Percentiles rank a stretch among this genome's conserved stretches.
Evolutionary conservation across 2,888 invertebrate species (phyloP).

Genomic region (Xestobium rufovillosum): DNA sequence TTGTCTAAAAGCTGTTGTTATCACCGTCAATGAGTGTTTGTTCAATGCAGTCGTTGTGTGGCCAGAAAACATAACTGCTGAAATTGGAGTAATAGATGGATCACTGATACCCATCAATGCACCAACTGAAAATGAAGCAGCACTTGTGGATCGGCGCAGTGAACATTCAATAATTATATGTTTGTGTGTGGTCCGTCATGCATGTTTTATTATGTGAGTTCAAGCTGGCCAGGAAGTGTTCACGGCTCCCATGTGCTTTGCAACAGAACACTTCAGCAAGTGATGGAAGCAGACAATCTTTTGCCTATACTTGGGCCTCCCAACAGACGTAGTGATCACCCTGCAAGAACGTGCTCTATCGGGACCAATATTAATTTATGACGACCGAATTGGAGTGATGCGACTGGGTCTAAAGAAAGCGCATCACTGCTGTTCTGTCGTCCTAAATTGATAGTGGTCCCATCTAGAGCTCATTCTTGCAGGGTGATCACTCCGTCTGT

Average conservation of each 20-base stretch:
- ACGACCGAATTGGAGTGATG: too few relatives aligned
- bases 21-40: conserved; percentile 13
- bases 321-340: too few relatives aligned
- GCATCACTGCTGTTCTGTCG: too few relatives aligned
- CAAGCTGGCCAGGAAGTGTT: conserved; percentile 9
- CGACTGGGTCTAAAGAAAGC: too few relatives aligned
- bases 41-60: conserved; percentile 15
- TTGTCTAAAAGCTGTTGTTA: conserved; percentile 18
- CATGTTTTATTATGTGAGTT: conserved; percentile 6
- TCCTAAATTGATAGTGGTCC: too few relatives aligned
- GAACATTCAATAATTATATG: conserved; percentile 7
- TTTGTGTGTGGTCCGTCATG: conserved; percentile 7
- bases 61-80: background rate
- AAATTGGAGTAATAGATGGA: conserved; percentile 6
- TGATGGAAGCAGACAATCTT: conserved; percentile 1
- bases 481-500: too few relatives aligned
- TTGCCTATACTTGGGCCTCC: too few relatives aligned
- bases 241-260: conserved; percentile 5
- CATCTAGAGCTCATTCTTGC: too few relatives aligned
- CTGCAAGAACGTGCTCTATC: too few relatives aligned
- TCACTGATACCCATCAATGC: conserved; percentile 4
- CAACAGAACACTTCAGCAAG: conserved; percentile 4
- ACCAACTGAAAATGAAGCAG: conserved; percentile 1
- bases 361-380: too few relatives aligned
- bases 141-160: conserved; percentile 7